These are phyloP conservation scores for Limnodromus scolopaceus DNA, from an alignment of 2,797 vertebrate species.

Conservation along the genomic window DNA sequence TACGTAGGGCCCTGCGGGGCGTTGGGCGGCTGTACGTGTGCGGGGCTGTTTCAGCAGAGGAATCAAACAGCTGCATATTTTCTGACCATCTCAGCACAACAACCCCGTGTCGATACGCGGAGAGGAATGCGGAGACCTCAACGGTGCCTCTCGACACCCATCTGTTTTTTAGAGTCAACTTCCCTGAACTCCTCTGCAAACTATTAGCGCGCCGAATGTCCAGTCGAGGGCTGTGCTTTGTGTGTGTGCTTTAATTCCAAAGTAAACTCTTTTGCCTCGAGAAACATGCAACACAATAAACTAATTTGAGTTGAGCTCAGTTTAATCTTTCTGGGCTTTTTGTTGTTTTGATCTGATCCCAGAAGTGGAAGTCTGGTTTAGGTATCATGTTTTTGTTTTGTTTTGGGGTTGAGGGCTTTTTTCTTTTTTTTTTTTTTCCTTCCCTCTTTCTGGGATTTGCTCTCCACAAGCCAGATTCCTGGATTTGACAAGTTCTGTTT, in stretches of 20 bases:
- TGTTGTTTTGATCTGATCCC: conserved; percentile 72
- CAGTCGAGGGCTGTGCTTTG: conserved; percentile 18
- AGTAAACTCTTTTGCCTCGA: conserved; percentile 69
- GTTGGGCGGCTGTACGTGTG: not conserved
- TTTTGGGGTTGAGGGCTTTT: conserved; percentile 9
- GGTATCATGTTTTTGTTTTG: conserved; percentile 67
- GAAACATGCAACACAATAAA: conserved; percentile 72
- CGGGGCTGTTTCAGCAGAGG: not conserved
- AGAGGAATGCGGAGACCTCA: conserved; percentile 56
- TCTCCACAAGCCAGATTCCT: conserved; percentile 55
- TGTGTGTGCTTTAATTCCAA: conserved; percentile 66
- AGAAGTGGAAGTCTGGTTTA: conserved; percentile 73
- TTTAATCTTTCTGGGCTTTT: conserved; percentile 68
- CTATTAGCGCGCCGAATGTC: conserved; percentile 41
- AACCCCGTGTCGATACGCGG: not conserved
- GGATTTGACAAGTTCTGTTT: conserved; percentile 70
- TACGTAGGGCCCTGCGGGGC: not conserved
- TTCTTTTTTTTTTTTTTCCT: not conserved
- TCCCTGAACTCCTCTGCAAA: conserved; percentile 68
- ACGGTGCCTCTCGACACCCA: conserved; percentile 67
- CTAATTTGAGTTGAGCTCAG: conserved; percentile 70
- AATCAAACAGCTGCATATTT: conserved; percentile 43
- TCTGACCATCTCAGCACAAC: conserved; percentile 56
- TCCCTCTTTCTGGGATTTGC: conserved; percentile 50
- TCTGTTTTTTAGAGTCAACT: conserved; percentile 66